Percentiles rank a stretch among this genome's conserved stretches.
Conservation (phyloP, 2,113 vertebrate genomes). For the Vimba vimba region DNA sequence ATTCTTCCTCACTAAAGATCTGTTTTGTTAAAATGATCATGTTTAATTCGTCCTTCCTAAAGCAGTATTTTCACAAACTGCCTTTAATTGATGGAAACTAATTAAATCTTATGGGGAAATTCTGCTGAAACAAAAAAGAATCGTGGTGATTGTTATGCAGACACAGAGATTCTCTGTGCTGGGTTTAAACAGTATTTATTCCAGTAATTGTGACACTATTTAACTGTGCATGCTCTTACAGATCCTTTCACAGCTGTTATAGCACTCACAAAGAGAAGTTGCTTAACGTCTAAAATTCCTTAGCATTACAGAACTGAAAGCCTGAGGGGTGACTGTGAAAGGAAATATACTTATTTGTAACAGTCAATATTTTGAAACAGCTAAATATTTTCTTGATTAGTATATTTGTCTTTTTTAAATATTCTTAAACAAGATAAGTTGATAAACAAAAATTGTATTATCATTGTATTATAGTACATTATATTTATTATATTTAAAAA, state of each 20-base stretch:
- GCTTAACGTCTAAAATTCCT: not conserved
- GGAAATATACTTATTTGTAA: not conserved
- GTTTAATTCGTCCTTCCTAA: slow-evolving; percentile 36
- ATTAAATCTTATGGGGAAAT: slow-evolving; percentile 29
- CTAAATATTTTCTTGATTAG: no score
- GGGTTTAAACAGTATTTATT: not conserved
- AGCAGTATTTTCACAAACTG: slow-evolving; percentile 34
- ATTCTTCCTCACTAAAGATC: slow-evolving; percentile 42
- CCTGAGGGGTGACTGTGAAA: no score
- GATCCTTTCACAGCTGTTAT: not conserved
- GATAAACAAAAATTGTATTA: no score
- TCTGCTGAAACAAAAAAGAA: not conserved
- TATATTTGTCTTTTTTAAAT: no score
- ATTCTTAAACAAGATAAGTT: no score
- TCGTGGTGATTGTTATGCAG: not conserved
- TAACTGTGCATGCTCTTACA: not conserved
- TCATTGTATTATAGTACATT: no score
- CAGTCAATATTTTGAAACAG: not conserved
- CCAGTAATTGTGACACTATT: not conserved
- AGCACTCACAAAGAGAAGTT: not conserved
- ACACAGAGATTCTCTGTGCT: not conserved
- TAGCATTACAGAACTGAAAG: not conserved
- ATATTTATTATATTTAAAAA: no score
- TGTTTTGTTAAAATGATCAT: slow-evolving; percentile 40
- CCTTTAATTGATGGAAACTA: not conserved